Evolutionary conservation across 2,113 vertebrate genomes (phyloP), one percentile per base, ranked within the genome.

Genomic region (Bagarius yarrelli): DNA sequence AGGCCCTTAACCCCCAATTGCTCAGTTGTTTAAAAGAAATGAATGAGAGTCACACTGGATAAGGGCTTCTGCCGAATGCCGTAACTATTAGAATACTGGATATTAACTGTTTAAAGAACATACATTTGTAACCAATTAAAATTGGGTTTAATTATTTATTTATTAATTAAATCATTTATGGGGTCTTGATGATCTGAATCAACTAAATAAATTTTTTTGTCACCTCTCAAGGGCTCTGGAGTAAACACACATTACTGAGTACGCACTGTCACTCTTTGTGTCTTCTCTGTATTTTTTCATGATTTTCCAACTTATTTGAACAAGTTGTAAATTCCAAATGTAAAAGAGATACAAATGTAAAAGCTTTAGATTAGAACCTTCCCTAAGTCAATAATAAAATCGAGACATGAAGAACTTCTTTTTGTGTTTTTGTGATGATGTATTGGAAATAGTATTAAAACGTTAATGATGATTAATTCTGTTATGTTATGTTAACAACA

Each of bases 371-470:
- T n/a, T 34, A 16, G 21, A n/a, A 70, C 60, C 44, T 47, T 71
- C 61, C 30, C 16, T 59, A 57, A 55, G 50, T 77, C 74, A 73
- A 73, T 63, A 84, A 84, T 78, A 66, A 57, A 77, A 50, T 47
- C 9, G 44, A 47, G 44, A 66, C 19, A 70, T 19, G 34, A 77
- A 61, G 34, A 71, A 72, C 0, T 27, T 66, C 13, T 16, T 44
- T 56, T 23, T 71, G 56, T 23, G 40, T 57, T 61, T 21, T 50
- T 16, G 57, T 25, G 27, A 4, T n/a, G n/a, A n/a, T n/a, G n/a
- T n/a, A n/a, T n/a, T n/a, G n/a, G n/a, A n/a, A n/a, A n/a, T n/a
- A n/a, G n/a, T n/a, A n/a, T n/a, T n/a, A n/a, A n/a, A n/a, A n/a
- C n/a, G n/a, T n/a, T n/a, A n/a, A n/a, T n/a, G n/a, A n/a, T n/a